A percentile compares a stretch with the other conserved stretches of the same genome.
These are phyloP conservation scores for Gephyroberyx darwinii DNA, from an alignment of 2,797 vertebrate species.

Conservation along the genomic window DNA sequence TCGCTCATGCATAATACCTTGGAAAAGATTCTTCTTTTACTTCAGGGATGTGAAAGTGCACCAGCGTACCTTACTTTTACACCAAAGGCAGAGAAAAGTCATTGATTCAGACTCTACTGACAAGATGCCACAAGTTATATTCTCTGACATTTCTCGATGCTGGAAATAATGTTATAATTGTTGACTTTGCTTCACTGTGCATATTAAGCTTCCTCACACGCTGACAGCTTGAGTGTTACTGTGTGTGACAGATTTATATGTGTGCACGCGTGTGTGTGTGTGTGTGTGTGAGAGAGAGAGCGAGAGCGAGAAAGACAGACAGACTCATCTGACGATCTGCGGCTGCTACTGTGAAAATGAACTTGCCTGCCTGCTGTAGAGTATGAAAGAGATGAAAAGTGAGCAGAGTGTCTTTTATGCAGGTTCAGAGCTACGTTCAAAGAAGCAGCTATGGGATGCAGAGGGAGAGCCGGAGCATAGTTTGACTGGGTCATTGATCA, in stretches of 20 bases:
- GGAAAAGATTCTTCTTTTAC: slow-evolving; percentile 67
- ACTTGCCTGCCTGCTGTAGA: slow-evolving; percentile 76
- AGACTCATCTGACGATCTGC: slow-evolving; percentile 73
- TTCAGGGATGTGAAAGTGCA: slow-evolving; percentile 70
- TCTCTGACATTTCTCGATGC: slow-evolving; percentile 76
- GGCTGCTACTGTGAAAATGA: slow-evolving; percentile 74
- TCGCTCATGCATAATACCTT: slow-evolving; percentile 64
- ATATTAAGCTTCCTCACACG: slow-evolving; percentile 76
- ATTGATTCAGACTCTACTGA: slow-evolving; percentile 73
- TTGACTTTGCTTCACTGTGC: slow-evolving; percentile 78
- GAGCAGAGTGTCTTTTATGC: slow-evolving; percentile 82
- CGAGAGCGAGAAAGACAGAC: slow-evolving; percentile 35
- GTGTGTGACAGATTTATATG: slow-evolving; percentile 72
- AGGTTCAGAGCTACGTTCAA: slow-evolving; percentile 84
- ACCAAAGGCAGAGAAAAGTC: slow-evolving; percentile 75
- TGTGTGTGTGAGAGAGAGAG: slow-evolving; percentile 30
- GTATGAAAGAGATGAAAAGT: slow-evolving; percentile 81
- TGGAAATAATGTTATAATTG: slow-evolving; percentile 83
- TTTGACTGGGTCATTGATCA: slow-evolving; percentile 84
- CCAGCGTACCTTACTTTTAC: slow-evolving; percentile 68
- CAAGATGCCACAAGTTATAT: slow-evolving; percentile 77
- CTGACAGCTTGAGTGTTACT: slow-evolving; percentile 78
- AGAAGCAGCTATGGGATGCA: slow-evolving; percentile 73
- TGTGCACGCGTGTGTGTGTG: slow-evolving; percentile 18
- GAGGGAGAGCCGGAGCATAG: slow-evolving; percentile 58